Conservation (phyloP, 1,140 invertebrate species). For the Phymorhynchus buccinoides region DNA sequence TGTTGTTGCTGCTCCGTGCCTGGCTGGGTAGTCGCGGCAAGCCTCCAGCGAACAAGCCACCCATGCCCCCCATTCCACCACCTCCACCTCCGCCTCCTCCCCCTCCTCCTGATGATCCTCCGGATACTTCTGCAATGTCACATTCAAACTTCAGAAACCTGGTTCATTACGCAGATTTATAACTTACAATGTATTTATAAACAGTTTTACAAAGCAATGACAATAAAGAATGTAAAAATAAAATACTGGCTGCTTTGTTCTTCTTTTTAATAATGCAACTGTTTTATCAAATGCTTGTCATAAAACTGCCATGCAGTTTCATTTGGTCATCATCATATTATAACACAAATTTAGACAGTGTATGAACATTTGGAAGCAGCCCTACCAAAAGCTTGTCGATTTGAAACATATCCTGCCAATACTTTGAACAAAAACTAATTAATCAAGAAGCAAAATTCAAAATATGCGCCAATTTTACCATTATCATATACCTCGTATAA, state of each 20-base stretch:
- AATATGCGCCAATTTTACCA: not conserved
- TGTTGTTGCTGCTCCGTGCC: slow-evolving; percentile 28
- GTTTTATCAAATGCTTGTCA: not conserved
- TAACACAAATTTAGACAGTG: too few species aligned
- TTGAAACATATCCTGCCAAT: too few species aligned
- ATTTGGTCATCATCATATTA: too few species aligned
- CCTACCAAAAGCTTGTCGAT: too few species aligned
- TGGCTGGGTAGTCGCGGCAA: slow-evolving; percentile 45
- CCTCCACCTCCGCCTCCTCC: slow-evolving; percentile 28
- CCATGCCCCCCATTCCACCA: slow-evolving; percentile 71
- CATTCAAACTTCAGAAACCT: not conserved
- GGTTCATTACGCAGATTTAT: not conserved
- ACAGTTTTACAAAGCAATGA: not conserved
- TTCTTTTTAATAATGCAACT: not conserved
- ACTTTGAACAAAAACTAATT: not conserved
- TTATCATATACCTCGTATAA: not conserved
- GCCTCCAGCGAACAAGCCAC: slow-evolving; percentile 50
- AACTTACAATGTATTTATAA: not conserved
- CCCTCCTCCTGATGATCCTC: slow-evolving; percentile 6
- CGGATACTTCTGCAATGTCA: slow-evolving; percentile 2
- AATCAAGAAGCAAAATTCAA: not conserved
- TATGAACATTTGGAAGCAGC: too few species aligned
- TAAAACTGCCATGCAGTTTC: too few species aligned
- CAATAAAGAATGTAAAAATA: not conserved
- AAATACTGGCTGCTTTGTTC: not conserved